Evolutionary conservation across 1,140 invertebrate genomes (phyloP), one percentile per base, ranked within the genome.

Genomic region (Camponotus vicinus): DNA sequence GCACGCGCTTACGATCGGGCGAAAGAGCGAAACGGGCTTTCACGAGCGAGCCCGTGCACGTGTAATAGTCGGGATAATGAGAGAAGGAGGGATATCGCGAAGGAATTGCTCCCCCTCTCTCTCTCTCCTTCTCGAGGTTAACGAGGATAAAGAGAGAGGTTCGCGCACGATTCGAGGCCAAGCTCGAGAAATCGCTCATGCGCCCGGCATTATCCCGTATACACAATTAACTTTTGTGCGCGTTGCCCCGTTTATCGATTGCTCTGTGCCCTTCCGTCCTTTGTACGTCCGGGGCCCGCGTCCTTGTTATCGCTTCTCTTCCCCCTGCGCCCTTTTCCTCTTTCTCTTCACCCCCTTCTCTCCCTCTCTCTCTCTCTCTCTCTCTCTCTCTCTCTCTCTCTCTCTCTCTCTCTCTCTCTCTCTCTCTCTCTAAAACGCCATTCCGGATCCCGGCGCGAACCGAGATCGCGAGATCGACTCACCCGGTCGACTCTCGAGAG

Each of bases 101-200:
- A 55, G 55, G 64, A 75, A 79, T 69, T 40, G 75, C 71, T 3
- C 2, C 9, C 9, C 11, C 8, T 45, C 42, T 45, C 42, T 45
- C 42, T 45, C 42, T 8, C 42, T 45, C 42, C 11, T 9, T 11
- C 42, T 6, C 45, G 45, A 79, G 79, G 75, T 87, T 89, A 89
- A 89, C 87, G 79, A 90, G 78, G 57, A 88, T 57, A 75, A 40
- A 59, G 49, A 32, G 11, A 55, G 73, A 69, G 49, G 34, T 15
- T 86, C 49, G 84, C 49, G 84, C 76, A 57, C 67, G 83, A 85
- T 78, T 78, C 71, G 75, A 63, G 67, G 42, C 52, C 49, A 6
- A 15, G 37, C 66, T 40, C 73, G 75, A 86, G 59, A 86, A 86
- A 86, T 88, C 78, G 67, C 59, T 79, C 78, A 88, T 57, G 52